Evolutionary conservation across 2,888 invertebrate genomes (phyloP).

Genomic region (Trissoscelio sp.): DNA sequence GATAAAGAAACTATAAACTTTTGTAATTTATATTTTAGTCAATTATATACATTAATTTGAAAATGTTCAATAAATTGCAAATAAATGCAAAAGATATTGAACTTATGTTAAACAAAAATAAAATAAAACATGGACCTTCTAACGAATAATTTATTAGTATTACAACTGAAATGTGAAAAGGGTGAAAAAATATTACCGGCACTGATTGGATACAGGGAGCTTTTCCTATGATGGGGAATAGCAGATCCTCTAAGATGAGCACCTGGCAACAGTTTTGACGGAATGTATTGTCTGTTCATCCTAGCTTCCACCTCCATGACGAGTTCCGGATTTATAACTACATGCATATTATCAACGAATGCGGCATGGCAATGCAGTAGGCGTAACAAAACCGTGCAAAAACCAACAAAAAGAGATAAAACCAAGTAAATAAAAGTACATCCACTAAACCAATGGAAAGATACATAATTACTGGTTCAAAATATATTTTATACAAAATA

Average conservation of each 20-base stretch:
- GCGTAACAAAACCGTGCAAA: conserved; percentile 83
- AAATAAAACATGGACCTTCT: too few relatives aligned
- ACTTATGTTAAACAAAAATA: too few relatives aligned
- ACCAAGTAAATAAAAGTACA: conserved; percentile 73
- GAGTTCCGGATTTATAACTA: conserved; percentile 95
- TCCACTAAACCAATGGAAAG: conserved; percentile 23
- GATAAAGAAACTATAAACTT: neutral
- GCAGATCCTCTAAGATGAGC: conserved; percentile 81
- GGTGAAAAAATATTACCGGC: conserved; percentile 79
- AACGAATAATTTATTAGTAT: too few relatives aligned
- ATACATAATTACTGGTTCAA: neutral
- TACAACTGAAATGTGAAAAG: conserved; percentile 31
- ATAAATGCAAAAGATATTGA: too few relatives aligned
- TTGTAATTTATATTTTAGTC: neutral
- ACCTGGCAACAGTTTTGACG: conserved; percentile 87
- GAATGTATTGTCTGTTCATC: conserved; percentile 89
- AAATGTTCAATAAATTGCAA: too few relatives aligned
- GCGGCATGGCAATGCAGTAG: conserved; percentile 79
- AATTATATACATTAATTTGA: neutral
- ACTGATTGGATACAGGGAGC: conserved; percentile 81
- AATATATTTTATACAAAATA: neutral
- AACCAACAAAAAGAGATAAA: conserved; percentile 78
- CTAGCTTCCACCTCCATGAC: conserved; percentile 95
- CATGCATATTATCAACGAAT: conserved; percentile 76
- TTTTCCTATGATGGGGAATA: conserved; percentile 82